Evolutionary conservation across 2,113 vertebrate genomes (phyloP).

Genomic region (Pseudois nayaur): DNA sequence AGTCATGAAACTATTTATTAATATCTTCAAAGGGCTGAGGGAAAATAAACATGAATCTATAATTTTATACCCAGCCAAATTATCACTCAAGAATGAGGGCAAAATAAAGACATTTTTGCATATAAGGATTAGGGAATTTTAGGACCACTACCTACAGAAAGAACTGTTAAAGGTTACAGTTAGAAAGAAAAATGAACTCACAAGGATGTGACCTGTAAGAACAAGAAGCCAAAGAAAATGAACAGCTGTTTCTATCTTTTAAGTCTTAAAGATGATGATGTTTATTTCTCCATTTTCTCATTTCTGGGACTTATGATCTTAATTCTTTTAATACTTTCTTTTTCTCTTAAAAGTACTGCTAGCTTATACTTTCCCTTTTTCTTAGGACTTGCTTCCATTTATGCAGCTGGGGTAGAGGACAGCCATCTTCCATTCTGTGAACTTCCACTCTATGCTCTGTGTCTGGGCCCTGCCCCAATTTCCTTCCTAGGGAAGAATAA

Average conservation of each 20-base stretch:
- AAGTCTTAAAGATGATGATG: not conserved
- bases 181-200: slow-evolving; percentile 22
- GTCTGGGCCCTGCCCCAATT: not conserved
- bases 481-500: not conserved
- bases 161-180: not conserved
- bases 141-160: not conserved
- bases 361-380: not conserved
- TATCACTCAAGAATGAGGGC: not conserved
- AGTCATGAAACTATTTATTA: slow-evolving; percentile 15
- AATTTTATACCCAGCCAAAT: slow-evolving; percentile 27
- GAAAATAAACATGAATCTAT: not conserved
- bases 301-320: not conserved
- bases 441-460: not conserved
- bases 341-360: not conserved
- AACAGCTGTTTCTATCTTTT: not conserved
- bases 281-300: not conserved
- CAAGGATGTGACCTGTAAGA: not conserved
- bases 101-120: not conserved
- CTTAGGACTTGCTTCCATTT: not conserved
- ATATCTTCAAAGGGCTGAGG: not conserved
- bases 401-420: not conserved
- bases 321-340: not conserved
- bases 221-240: not conserved
- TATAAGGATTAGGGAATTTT: slow-evolving; percentile 3
- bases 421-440: not conserved